Evolutionary conservation across 2,797 vertebrate species (phyloP), one percentile per base, ranked within the genome.

Genomic region (Pangasius djambal): DNA sequence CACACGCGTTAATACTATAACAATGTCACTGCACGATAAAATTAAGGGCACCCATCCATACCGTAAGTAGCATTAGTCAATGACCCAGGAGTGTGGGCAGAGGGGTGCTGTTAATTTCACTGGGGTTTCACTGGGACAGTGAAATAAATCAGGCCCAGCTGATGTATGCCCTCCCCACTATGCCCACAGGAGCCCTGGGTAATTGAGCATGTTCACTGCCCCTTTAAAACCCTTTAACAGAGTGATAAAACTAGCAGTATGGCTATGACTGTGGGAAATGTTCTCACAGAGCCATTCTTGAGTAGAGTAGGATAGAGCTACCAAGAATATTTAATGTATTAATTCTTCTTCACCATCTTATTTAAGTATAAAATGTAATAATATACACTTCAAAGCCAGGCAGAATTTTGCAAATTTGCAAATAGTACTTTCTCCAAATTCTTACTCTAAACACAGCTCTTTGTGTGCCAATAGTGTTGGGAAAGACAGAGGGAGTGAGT

Each of bases 191-290:
- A 95, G 87, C 93, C 81, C 91, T 55, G 95, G 94, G 94, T 96
- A 96, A 96, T 96, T 96, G 95, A 97, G 95, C 95, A 94, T 96
- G 96, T 96, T 95, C 94, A 94, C 93, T 94, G 94, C 94, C 92
- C 94, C 95, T 94, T 95, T 91, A 96, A 96, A 96, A 93, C 89
- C 89, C 90, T 95, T 95, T 95, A 93, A 94, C 93, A 92, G 90
- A 72, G 92, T 91, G 92, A 93, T 92, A 94, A 95, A 95, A 93
- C 89, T 85, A 92, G 91, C 90, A 89, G 83, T 15, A 57, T 89
- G 63, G 83, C 78, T 86, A 67, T 84, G 83, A 87, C 84, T 44
- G 88, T 91, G 87, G 87, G 88, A 83, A 83, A 82, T 86, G 79
- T 70, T 90, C 84, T 87, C 89, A 75, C 48, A 50, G 77, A 75